These are phyloP conservation scores for Botrylloides violaceus DNA, from an alignment of 23 tunicate genomes.

Conservation along the genomic window DNA sequence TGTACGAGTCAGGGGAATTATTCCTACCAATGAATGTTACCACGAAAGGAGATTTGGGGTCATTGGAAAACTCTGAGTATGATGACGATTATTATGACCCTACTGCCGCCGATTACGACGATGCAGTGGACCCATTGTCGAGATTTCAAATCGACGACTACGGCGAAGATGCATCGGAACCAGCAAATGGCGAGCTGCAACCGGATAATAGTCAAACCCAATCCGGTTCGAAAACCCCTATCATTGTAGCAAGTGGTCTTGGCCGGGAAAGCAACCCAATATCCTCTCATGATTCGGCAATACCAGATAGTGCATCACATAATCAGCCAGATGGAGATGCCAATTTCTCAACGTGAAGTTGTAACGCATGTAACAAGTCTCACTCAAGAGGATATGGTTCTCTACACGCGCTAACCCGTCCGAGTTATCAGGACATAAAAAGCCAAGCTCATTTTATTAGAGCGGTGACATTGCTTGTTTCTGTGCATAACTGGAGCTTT, in stretches of 20 bases:
- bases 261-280: neutral
- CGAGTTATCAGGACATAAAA: too few species aligned
- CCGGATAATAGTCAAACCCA: neutral
- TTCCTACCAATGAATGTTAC: neutral
- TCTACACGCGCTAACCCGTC: too few species aligned
- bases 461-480: too few species aligned
- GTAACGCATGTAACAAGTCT: too few species aligned
- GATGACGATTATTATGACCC: slow-evolving; percentile 5
- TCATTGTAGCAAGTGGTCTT: neutral
- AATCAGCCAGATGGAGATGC: too few species aligned
- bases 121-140: neutral
- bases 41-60: neutral
- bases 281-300: too few species aligned
- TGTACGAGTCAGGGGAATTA: slow-evolving; percentile 4
- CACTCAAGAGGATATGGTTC: too few species aligned
- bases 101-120: neutral
- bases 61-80: neutral
- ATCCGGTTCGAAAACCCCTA: neutral
- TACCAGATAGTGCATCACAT: too few species aligned
- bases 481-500: too few species aligned
- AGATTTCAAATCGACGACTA: neutral
- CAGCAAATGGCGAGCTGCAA: neutral
- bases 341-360: too few species aligned
- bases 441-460: too few species aligned
- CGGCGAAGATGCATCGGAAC: slow-evolving; percentile 1